These are phyloP conservation scores for Anoplius nigerrimus DNA, from an alignment of 2,888 invertebrate genomes.

Conservation along the genomic window DNA sequence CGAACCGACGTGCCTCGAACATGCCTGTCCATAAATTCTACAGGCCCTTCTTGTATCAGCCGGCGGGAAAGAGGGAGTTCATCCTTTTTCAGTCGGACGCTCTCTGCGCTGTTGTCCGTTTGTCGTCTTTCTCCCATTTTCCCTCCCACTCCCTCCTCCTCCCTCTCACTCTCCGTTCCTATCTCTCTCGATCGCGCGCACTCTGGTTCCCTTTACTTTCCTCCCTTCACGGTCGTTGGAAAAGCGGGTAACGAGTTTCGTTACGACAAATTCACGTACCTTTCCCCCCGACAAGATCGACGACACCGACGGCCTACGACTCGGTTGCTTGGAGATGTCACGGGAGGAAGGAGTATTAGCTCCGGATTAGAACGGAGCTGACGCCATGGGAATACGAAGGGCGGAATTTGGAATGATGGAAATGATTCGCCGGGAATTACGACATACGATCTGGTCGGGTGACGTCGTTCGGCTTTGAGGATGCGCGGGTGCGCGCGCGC, in stretches of 20 bases:
- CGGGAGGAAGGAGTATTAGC: background rate
- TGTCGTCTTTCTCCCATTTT: too few species aligned
- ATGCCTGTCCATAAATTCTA: too few species aligned
- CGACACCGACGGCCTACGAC: background rate
- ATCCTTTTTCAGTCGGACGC: too few species aligned
- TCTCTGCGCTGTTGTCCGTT: too few species aligned
- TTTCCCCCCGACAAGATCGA: slow-evolving; percentile 2
- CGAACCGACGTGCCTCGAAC: too few species aligned
- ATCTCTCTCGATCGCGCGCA: background rate
- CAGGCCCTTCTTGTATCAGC: too few species aligned
- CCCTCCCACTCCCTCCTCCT: background rate
- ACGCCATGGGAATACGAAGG: slow-evolving; percentile 28
- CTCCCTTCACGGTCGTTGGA: background rate
- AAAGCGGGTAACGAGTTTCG: slow-evolving; percentile 40
- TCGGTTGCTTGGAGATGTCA: slow-evolving; percentile 7
- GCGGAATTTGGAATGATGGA: slow-evolving; percentile 51
- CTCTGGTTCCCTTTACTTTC: background rate
- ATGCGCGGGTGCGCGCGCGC: too few species aligned
- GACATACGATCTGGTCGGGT: slow-evolving; percentile 35
- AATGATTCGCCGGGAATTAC: slow-evolving; percentile 54
- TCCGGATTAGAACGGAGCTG: background rate
- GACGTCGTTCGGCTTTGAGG: background rate
- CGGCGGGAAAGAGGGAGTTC: too few species aligned
- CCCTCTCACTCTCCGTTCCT: background rate
- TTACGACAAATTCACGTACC: slow-evolving; percentile 16